Evolutionary conservation across 2,888 invertebrate species (phyloP).

Genomic region (Ischnus inquisitorius): DNA sequence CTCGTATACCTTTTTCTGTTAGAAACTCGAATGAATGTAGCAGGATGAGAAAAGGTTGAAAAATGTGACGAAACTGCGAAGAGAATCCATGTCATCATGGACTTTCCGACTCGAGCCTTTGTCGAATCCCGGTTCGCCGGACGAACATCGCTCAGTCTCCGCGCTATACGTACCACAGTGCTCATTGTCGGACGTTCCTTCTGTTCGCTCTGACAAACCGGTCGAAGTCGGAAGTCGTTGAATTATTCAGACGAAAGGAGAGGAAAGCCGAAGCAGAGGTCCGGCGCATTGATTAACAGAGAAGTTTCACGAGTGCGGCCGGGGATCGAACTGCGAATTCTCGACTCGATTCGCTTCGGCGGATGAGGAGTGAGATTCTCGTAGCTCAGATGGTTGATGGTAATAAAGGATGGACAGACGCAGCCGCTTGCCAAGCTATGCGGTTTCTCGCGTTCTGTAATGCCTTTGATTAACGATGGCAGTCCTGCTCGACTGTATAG

Average conservation of each 20-base stretch:
- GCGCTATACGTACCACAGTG: slow-evolving; percentile 2
- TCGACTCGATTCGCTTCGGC: slow-evolving; percentile 13
- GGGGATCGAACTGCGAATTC: slow-evolving; percentile 44
- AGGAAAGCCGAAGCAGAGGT: slow-evolving; percentile 54
- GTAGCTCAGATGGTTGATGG: slow-evolving; percentile 7
- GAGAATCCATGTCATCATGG: neutral
- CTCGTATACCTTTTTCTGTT: neutral
- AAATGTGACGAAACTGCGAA: neutral
- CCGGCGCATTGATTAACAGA: slow-evolving; percentile 64
- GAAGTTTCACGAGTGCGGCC: slow-evolving; percentile 46
- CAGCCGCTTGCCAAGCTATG: slow-evolving; percentile 8
- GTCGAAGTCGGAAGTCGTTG: slow-evolving; percentile 57
- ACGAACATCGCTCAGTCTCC: slow-evolving; percentile 22
- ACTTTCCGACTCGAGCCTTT: neutral
- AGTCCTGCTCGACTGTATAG: slow-evolving; percentile 2
- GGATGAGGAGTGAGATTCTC: neutral
- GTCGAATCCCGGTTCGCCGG: slow-evolving; percentile 31
- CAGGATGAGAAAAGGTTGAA: neutral
- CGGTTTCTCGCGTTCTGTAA: slow-evolving; percentile 28
- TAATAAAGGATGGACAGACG: slow-evolving; percentile 24
- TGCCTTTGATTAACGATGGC: slow-evolving; percentile 56
- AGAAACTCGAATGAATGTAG: neutral
- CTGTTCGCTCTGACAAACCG: slow-evolving; percentile 21
- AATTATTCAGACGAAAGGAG: slow-evolving; percentile 63
- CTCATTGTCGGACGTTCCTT: slow-evolving; percentile 49